Base-by-base conservation (phyloP, 1,140 invertebrate species). In the Ceratoteleas bidentatus region DNA sequence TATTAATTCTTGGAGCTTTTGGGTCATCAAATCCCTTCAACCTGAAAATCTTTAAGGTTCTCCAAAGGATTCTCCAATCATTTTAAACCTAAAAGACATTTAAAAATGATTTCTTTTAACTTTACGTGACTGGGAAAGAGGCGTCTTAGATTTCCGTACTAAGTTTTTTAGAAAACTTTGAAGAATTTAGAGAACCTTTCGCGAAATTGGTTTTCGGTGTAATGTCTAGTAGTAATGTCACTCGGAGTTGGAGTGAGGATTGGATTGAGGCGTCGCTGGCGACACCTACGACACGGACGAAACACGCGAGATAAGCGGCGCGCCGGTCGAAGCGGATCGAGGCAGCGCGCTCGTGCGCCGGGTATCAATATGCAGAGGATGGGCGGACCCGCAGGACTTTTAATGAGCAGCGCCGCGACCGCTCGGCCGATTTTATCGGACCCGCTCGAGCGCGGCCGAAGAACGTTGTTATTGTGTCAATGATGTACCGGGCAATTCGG, bases 321-420 rank as follows among this genome's bases (percentile, higher is more conserved):
- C 13, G 34, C 9, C 10, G 43, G 62, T 61, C 50, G 58, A 56
- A 52, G 52, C 65, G 40, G 52, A 14, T n/a, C 45, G 68, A 24
- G 24, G 24, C 34, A 34, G 45, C 54, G 33, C 36, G 13, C 43
- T 13, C 43, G 43, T 45, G 52, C 14, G 24, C 24, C 24, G 49
- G 32, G 50, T 13, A 40, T 72, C 45, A 3, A 13, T n/a, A 49
- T 49, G 53, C 50, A 13, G 56, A 82, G 70, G 61, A 16, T 54
- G 47, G 8, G 65, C 24, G 45, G 64, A 52, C 38, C 33, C 13
- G 52, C 45, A 57, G 60, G 70, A 84, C 74, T 85, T 86, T 86
- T 86, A 86, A 86, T 85, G 82, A 86, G 84, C 79, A 76, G 66
- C 68, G 77, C 74, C 65, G 54, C 65, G 54, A 52, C 68, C 60